phyloP scores from a whole-genome alignment of 1,140 invertebrate genomes.

The Trachymyrmex cornetzi region DNA sequence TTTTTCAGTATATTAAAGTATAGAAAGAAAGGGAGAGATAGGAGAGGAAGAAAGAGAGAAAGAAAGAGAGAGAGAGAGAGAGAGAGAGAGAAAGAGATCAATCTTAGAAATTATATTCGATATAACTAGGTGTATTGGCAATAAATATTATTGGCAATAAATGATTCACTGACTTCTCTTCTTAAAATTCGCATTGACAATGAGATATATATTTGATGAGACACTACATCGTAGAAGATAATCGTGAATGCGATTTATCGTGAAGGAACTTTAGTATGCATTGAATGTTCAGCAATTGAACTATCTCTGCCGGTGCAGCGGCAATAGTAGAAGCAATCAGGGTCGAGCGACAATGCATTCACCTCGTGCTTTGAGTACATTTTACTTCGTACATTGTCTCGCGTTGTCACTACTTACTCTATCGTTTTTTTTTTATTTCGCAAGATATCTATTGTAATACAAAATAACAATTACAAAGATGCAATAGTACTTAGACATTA shows the following conservation, averaged over 20 bases:
- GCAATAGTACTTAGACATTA: neutral
- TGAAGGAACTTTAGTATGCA: slow-evolving; percentile 78
- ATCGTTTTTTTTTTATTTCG: slow-evolving; percentile 39
- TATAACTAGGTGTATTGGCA: neutral
- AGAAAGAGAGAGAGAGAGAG: too few relatives aligned
- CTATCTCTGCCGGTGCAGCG: slow-evolving; percentile 74
- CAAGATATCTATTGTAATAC: slow-evolving; percentile 13
- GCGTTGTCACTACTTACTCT: slow-evolving; percentile 60
- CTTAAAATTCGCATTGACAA: neutral
- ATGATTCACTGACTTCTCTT: neutral
- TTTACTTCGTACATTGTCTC: slow-evolving; percentile 74
- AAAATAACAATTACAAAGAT: slow-evolving; percentile 6
- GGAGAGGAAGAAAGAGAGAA: too few relatives aligned
- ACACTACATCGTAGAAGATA: slow-evolving; percentile 23
- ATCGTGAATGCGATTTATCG: slow-evolving; percentile 68
- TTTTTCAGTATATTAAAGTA: too few relatives aligned
- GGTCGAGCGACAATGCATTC: slow-evolving; percentile 78
- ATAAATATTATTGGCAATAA: neutral
- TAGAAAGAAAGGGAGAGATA: too few relatives aligned
- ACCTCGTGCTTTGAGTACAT: slow-evolving; percentile 77
- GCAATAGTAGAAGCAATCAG: slow-evolving; percentile 77
- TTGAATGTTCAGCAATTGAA: slow-evolving; percentile 79
- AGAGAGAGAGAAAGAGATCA: too few relatives aligned
- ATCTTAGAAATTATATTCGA: neutral
- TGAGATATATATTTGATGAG: neutral